Evolutionary conservation across 2,797 vertebrate genomes (phyloP).

Genomic region (Siniperca scherzeri): DNA sequence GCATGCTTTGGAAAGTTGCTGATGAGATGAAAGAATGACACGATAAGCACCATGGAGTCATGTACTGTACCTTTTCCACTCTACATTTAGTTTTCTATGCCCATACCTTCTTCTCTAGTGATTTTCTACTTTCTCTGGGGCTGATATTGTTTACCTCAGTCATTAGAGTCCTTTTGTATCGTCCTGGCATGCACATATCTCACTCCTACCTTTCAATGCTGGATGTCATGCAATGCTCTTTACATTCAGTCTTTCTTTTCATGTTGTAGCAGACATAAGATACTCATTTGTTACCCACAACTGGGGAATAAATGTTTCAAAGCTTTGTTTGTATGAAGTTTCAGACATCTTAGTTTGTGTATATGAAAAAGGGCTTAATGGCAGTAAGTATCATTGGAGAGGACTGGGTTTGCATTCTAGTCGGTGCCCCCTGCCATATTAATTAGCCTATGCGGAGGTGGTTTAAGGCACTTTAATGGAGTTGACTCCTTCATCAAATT

Average conservation of each 20-base stretch:
- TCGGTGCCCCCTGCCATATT: slow-evolving; percentile 15
- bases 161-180: slow-evolving; percentile 42
- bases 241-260: slow-evolving; percentile 6
- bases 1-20: slow-evolving; percentile 51
- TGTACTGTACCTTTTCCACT: slow-evolving; percentile 28
- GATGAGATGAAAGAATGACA: slow-evolving; percentile 70
- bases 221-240: slow-evolving; percentile 55
- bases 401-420: neutral
- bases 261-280: neutral
- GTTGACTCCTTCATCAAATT: slow-evolving; percentile 69
- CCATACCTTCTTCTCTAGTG: slow-evolving; percentile 8
- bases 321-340: slow-evolving; percentile 10
- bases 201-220: slow-evolving; percentile 29
- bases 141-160: slow-evolving; percentile 43
- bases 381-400: neutral
- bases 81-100: slow-evolving; percentile 22
- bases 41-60: slow-evolving; percentile 65
- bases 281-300: slow-evolving; percentile 11
- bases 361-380: neutral
- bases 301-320: neutral
- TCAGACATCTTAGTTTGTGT: neutral
- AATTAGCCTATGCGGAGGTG: slow-evolving; percentile 54
- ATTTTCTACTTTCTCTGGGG: slow-evolving; percentile 14
- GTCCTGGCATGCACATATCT: slow-evolving; percentile 37
- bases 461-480: slow-evolving; percentile 68